A percentile compares a stretch with the other conserved stretches of the same genome.
These are phyloP conservation scores for Chaetodon auriga DNA, from an alignment of 2,113 vertebrate species.

Conservation along the genomic window DNA sequence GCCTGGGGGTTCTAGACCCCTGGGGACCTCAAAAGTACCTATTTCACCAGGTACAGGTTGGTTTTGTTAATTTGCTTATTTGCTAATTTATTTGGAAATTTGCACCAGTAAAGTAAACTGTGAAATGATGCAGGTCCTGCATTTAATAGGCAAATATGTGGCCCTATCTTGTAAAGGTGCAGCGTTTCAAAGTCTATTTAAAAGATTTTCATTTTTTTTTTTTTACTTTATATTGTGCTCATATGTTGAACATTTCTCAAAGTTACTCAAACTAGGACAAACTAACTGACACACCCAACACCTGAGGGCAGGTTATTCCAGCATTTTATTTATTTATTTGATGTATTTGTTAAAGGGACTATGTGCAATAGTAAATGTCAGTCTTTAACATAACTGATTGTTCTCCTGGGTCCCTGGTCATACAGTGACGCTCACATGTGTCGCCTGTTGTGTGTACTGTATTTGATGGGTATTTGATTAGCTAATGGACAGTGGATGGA, in stretches of 20 bases:
- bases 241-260: not conserved
- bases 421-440: not conserved
- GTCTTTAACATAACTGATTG: not conserved
- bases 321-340: not conserved
- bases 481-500: not conserved
- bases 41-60: not conserved
- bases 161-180: not conserved
- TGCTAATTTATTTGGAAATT: not conserved
- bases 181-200: not conserved
- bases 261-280: not conserved
- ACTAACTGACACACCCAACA: not conserved
- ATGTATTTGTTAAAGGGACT: not conserved
- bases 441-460: not conserved
- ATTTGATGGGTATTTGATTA: not conserved
- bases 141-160: not conserved
- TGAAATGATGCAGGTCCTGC: not conserved
- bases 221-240: not conserved
- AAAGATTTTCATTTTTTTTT: not conserved
- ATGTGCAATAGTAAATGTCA: not conserved
- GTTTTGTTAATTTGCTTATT: not conserved
- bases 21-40: not conserved
- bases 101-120: not conserved
- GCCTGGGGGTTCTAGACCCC: too few relatives aligned
- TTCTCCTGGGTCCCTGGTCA: not conserved
- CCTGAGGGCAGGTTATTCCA: not conserved